Evolutionary conservation across 1,140 invertebrate species (phyloP).

Genomic region (Drosophila guanche): DNA sequence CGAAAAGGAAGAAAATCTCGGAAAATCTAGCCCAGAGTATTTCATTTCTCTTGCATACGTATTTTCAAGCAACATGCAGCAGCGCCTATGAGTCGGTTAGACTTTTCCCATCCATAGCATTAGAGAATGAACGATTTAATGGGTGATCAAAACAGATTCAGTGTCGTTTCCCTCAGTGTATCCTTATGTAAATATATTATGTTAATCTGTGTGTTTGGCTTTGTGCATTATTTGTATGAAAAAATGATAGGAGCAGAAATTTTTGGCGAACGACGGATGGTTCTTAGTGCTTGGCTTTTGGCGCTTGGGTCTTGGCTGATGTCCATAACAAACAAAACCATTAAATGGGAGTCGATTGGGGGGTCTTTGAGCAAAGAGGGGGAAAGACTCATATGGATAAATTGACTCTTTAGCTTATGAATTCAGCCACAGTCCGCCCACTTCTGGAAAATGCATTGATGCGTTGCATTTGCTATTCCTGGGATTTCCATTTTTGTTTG

Average conservation of each 20-base stretch:
- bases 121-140: too few species aligned
- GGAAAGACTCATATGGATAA: slow-evolving; percentile 16
- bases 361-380: slow-evolving; percentile 13
- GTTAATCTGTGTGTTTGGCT: background rate
- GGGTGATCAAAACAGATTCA: too few species aligned
- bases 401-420: slow-evolving; percentile 67
- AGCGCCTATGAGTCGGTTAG: too few species aligned
- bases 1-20: too few species aligned
- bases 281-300: background rate
- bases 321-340: slow-evolving; percentile 77
- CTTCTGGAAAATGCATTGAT: slow-evolving; percentile 65
- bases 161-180: too few species aligned
- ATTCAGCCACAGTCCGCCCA: slow-evolving; percentile 21
- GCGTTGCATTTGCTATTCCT: slow-evolving; percentile 72
- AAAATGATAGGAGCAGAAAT: slow-evolving; percentile 33
- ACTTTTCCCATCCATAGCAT: too few species aligned
- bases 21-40: too few species aligned
- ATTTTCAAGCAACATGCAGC: too few species aligned
- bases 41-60: too few species aligned
- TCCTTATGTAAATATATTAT: background rate
- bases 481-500: slow-evolving; percentile 51
- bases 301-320: slow-evolving; percentile 50
- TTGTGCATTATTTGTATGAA: slow-evolving; percentile 55
- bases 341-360: slow-evolving; percentile 53
- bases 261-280: slow-evolving; percentile 19